Base-by-base conservation (phyloP, 2,113 vertebrate species). In the Narcine bancroftii region DNA sequence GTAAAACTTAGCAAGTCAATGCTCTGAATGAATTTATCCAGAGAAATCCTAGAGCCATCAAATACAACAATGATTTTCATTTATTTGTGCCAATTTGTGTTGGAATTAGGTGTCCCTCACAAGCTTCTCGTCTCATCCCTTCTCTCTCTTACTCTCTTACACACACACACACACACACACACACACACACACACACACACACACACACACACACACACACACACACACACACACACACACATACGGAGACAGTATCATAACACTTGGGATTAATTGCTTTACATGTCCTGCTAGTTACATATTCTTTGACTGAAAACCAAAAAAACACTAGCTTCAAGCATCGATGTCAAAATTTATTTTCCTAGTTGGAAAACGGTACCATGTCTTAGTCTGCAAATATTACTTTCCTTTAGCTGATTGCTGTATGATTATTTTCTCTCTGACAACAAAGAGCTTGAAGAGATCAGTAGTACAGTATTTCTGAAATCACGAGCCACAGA, bases 391-490 rank as follows among this genome's bases (percentile, higher is more conserved):
- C 17, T 60, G 17, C 39, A 91, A 91, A 29, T 4, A 71, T 9
- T 33, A 21, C 29, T 69, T 77, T 91, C 39, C 66, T 7, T 47
- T 69, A 45, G 47, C 29, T 69, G 39, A 36, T 65, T 69, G 39
- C 29, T 47, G 39, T 69, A 42, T 19, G 63, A 91, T 33, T 11
- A 24, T 45, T 91, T 91, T 63, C 63, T 45, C 60, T 69, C 63
- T 69, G 63, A 91, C 39, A 69, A 63, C 21, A 66, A 91, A 42
- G n/a, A 6, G 39, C 26, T 65, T 91, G 69, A 45, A 66, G 65
- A 69, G 24, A 91, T 69, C 19, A 91, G 39, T 91, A 69, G 45
- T 69, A 66, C 71, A 69, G 45, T 69, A 66, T 91, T 91, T 66
- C 11, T 45, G 47, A 26, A 69, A 91, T 47, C 42, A 33, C 65